A percentile compares a stretch with the other conserved stretches of the same genome.
Evolutionary conservation across 2,888 invertebrate genomes (phyloP).

Genomic region (Perdita meconis): DNA sequence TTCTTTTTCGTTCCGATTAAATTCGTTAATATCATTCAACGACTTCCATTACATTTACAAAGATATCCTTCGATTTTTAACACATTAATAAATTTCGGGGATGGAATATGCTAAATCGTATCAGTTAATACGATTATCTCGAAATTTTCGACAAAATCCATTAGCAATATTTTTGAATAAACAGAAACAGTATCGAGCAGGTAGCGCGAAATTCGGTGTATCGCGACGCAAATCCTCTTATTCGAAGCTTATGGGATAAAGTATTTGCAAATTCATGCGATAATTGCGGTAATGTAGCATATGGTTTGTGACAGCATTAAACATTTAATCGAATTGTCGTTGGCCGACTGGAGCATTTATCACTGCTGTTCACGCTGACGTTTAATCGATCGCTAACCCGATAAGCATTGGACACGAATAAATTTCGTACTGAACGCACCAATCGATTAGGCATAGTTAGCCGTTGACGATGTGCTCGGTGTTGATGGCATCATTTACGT

Average conservation of each 20-base stretch:
- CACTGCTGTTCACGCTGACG: slow-evolving; percentile 48
- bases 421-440: slow-evolving; percentile 42
- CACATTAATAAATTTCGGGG: too few species aligned
- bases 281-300: slow-evolving; percentile 58
- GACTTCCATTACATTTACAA: too few species aligned
- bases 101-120: too few species aligned
- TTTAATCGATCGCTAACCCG: slow-evolving; percentile 63
- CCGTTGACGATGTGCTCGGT: slow-evolving; percentile 5
- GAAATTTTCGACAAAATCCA: too few species aligned
- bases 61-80: too few species aligned
- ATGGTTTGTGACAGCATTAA: slow-evolving; percentile 56
- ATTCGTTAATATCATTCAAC: too few species aligned
- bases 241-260: slow-evolving; percentile 3
- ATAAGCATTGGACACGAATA: slow-evolving; percentile 35
- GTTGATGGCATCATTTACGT: not conserved
- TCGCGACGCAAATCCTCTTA: slow-evolving; percentile 40
- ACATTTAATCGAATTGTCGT: slow-evolving; percentile 64
- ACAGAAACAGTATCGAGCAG: slow-evolving; percentile 4
- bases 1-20: too few species aligned
- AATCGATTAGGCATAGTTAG: slow-evolving; percentile 38
- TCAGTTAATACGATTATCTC: too few species aligned
- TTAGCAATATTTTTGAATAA: not conserved
- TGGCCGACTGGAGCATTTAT: slow-evolving; percentile 50
- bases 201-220: slow-evolving; percentile 1
- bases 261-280: slow-evolving; percentile 37